Evolutionary conservation across 2,113 vertebrate species (phyloP).

Genomic region (Neopipo cinnamomea): DNA sequence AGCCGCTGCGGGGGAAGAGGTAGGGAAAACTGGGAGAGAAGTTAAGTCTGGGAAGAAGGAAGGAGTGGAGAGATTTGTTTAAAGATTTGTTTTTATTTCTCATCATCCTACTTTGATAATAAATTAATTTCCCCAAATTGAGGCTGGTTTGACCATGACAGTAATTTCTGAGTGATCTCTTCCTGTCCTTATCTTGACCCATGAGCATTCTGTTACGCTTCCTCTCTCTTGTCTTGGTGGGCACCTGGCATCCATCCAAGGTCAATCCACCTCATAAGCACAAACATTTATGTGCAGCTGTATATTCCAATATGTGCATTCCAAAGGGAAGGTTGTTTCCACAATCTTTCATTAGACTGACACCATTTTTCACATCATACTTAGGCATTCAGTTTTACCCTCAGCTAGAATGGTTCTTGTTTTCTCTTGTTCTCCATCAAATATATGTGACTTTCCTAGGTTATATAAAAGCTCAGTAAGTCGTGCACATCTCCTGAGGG

Average conservation of each 20-base stretch:
- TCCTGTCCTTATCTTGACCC: neutral
- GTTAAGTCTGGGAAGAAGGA: neutral
- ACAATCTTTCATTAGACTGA: neutral
- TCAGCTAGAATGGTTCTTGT: neutral
- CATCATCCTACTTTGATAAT: neutral
- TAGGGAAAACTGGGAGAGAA: neutral
- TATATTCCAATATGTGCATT: neutral
- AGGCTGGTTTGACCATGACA: neutral
- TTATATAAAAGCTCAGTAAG: neutral
- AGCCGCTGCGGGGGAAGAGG: neutral
- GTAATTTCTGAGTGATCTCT: neutral
- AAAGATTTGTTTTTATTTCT: neutral
- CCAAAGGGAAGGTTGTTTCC: neutral
- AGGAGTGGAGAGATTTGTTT: neutral
- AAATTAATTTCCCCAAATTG: neutral
- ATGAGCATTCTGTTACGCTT: neutral
- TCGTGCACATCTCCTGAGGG: neutral
- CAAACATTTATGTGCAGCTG: neutral
- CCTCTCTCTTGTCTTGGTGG: neutral
- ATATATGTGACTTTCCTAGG: neutral
- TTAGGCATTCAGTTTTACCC: neutral
- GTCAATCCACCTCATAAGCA: neutral
- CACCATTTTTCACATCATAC: neutral
- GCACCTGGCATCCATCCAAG: neutral
- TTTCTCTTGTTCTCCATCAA: neutral